Evolutionary conservation across 1,140 invertebrate genomes (phyloP).

Genomic region (Drosophila arizonae): DNA sequence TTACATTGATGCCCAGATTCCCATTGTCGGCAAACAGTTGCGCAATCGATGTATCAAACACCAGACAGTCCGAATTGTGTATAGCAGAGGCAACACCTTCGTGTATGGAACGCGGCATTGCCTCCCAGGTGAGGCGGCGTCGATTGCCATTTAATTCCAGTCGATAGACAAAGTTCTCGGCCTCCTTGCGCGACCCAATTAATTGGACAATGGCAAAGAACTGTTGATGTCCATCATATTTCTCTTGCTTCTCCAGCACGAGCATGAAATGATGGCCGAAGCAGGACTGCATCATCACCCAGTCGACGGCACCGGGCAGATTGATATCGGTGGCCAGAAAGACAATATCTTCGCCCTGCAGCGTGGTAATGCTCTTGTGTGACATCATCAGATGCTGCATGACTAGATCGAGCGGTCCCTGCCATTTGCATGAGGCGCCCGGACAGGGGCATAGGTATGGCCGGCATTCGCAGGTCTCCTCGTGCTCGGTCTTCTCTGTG

Average conservation of each 20-base stretch:
- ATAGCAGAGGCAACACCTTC: conserved; percentile 99
- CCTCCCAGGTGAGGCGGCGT: conserved; percentile 98
- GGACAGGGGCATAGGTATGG: conserved; percentile 99
- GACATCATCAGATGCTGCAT: conserved; percentile 99
- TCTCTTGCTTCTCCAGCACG: conserved; percentile 99
- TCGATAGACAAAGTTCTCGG: conserved; percentile 99
- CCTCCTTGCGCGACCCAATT: conserved; percentile 99
- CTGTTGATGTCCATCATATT: conserved; percentile 98
- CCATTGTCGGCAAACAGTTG: conserved; percentile 99
- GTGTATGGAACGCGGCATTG: conserved; percentile 98
- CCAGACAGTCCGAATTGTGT: conserved; percentile 98
- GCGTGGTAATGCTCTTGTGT: conserved; percentile 99
- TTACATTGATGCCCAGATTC: conserved; percentile 99
- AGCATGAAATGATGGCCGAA: conserved; percentile 99
- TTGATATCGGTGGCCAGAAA: conserved; percentile 99
- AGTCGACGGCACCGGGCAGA: conserved; percentile 99
- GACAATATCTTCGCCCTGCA: conserved; percentile 99
- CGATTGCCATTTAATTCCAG: conserved; percentile 98
- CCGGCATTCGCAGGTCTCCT: conserved; percentile 98
- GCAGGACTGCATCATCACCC: conserved; percentile 99
- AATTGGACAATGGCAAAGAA: conserved; percentile 99
- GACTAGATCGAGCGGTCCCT: conserved; percentile 95
- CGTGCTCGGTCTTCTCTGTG: conserved; percentile 98
- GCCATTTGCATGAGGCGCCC: conserved; percentile 99
- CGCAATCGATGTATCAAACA: conserved; percentile 99